Evolutionary conservation across 2,797 vertebrate species (phyloP).

Genomic region (Betta splendens): DNA sequence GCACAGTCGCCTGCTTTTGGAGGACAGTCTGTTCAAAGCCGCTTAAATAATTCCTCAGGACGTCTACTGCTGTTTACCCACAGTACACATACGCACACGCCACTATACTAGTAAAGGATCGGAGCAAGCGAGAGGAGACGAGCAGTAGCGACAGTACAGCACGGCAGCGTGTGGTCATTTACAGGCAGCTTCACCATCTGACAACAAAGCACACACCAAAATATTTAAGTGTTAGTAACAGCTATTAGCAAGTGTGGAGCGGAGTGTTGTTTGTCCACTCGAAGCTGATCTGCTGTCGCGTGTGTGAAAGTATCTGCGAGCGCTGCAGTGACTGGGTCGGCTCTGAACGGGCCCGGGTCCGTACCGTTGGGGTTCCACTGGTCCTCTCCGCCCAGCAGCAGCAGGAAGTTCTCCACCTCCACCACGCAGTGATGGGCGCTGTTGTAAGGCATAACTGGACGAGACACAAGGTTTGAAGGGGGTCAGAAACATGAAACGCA

Average conservation of each 20-base stretch:
- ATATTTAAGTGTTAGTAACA: constrained; percentile 51
- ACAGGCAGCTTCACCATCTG: constrained; percentile 33
- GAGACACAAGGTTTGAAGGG: constrained; percentile 42
- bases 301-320: constrained; percentile 41
- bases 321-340: constrained; percentile 39
- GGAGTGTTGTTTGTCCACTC: constrained; percentile 66
- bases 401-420: constrained; percentile 98
- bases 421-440: constrained; percentile 99
- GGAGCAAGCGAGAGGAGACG: background rate
- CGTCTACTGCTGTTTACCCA: constrained; percentile 5
- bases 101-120: background rate
- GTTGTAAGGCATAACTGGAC: constrained; percentile 99
- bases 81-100: constrained; percentile 3
- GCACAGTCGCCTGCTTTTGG: constrained; percentile 2
- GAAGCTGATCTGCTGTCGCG: constrained; percentile 46
- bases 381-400: constrained; percentile 97
- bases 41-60: constrained; percentile 5
- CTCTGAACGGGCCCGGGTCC: constrained; percentile 51
- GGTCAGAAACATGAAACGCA: background rate
- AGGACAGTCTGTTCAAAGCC: constrained; percentile 13
- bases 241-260: constrained; percentile 55
- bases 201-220: constrained; percentile 40
- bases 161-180: constrained; percentile 27
- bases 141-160: constrained; percentile 10
- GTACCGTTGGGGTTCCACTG: constrained; percentile 99